A percentile compares a stretch with the other conserved stretches of the same genome.
phyloP scores from a whole-genome alignment of 2,888 invertebrate species.

The Lycophotia porphyrea region DNA sequence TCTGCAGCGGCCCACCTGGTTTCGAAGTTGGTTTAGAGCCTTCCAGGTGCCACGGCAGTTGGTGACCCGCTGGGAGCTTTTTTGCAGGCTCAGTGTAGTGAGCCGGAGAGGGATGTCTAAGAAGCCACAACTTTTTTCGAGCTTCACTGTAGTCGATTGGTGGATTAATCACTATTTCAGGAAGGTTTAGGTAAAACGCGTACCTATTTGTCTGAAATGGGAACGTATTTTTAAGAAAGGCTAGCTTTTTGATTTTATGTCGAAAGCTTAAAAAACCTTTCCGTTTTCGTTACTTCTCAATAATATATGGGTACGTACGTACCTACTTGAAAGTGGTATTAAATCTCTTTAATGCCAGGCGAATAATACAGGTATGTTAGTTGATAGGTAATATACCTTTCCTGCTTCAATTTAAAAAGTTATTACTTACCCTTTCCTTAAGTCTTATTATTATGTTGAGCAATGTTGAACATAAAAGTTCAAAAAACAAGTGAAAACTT shows the following conservation, averaged over 20 bases:
- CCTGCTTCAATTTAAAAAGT: constrained; percentile 9
- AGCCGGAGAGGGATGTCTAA: too few species aligned
- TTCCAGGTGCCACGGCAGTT: too few species aligned
- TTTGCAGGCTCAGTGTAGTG: too few species aligned
- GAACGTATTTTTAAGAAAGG: constrained; percentile 5
- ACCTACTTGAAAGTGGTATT: background rate
- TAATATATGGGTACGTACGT: background rate
- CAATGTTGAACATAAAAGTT: constrained; percentile 38
- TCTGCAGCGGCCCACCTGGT: too few species aligned
- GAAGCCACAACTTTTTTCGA: too few species aligned
- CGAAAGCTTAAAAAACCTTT: background rate
- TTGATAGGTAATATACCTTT: background rate
- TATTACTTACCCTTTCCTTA: constrained; percentile 16
- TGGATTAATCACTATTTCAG: too few species aligned
- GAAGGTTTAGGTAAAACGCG: too few species aligned
- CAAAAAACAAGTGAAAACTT: constrained; percentile 39
- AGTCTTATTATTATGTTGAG: constrained; percentile 24
- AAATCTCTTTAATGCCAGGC: background rate
- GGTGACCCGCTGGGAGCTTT: too few species aligned
- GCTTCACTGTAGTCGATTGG: too few species aligned
- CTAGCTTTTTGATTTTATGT: background rate
- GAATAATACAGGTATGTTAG: background rate
- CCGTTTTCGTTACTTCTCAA: background rate
- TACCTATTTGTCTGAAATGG: constrained; percentile 1
- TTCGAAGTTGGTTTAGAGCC: too few species aligned